Base-by-base conservation (phyloP, 2,888 invertebrate species). In the Torymus aiolomorphi region DNA sequence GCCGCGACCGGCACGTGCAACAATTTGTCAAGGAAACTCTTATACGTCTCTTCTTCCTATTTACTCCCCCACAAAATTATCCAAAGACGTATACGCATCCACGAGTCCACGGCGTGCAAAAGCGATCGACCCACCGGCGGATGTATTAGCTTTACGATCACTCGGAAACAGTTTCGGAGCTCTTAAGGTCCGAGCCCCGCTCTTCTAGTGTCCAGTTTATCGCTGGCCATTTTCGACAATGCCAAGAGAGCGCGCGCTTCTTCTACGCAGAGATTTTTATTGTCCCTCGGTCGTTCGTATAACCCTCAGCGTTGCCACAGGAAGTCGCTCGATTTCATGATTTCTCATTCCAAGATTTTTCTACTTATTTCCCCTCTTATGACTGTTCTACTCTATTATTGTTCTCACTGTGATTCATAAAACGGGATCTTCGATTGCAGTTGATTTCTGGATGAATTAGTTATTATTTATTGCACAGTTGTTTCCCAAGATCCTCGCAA, bases 71-170 rank as follows among this genome's bases (percentile, higher is more conserved):
- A 4, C 2, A 3, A 31, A 31, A 31, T 31, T 31, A 31, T 31
- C 31, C 31, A 31, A 31, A 31, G 31, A 62, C 16, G 42, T 31
- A 12, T 56, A 59, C 16, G 76, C 61, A 57, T 18, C 12, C 12
- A 54, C 12, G 70, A n/a, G 54, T 16, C 42, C 31, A 31, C 4
- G 42, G 74, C 69, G 70, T 74, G 78, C 72, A 74, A 79, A 79
- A 74, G 63, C 52, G 51, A 49, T 24, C 52, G 54, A 49, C 63
- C 57, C 65, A 85, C 85, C 84, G 85, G 83, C 87, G 87, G 87
- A 88, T 87, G 86, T 87, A 61, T 62, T 87, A 87, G 84, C 85
- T 88, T 87, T 86, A 88, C 84, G 88, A 86, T 86, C 85, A 84
- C 82, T 82, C 84, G 83, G 83, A 84, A 79, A 76, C 80, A 78